Evolutionary conservation across 2,888 invertebrate genomes (phyloP).

Genomic region (Rhabditophanes sp.): DNA sequence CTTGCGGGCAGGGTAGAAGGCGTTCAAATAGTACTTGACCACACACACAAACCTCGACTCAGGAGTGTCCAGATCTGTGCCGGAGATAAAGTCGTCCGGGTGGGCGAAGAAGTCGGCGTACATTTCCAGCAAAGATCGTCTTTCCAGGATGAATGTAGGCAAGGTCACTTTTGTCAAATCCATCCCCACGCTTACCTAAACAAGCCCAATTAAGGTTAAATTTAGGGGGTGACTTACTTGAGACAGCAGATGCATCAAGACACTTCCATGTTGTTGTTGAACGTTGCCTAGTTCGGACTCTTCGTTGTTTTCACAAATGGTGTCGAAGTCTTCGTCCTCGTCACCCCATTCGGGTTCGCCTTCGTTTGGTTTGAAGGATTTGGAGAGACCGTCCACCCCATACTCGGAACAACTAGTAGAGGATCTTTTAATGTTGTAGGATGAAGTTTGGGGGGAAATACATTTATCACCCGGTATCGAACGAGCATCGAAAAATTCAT

Average conservation of each 20-base stretch:
- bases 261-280: constrained; percentile 91
- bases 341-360: constrained; percentile 48
- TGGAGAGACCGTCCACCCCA: neutral
- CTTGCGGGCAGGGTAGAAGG: constrained; percentile 93
- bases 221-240: constrained; percentile 50
- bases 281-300: constrained; percentile 59
- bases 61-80: constrained; percentile 52
- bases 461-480: constrained; percentile 5
- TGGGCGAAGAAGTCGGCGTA: constrained; percentile 99
- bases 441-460: constrained; percentile 4
- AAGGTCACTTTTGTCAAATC: constrained; percentile 95
- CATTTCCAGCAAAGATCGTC: constrained; percentile 93
- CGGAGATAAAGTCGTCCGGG: constrained; percentile 71
- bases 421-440: no score
- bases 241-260: constrained; percentile 83
- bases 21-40: constrained; percentile 77
- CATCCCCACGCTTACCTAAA: constrained; percentile 83
- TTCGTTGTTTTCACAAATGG: constrained; percentile 49
- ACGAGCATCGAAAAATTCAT: constrained; percentile 58
- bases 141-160: constrained; percentile 92
- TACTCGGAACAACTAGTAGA: no score
- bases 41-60: constrained; percentile 34
- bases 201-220: constrained; percentile 1
- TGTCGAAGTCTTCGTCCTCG: constrained; percentile 49
- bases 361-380: no score